These are phyloP conservation scores for Teleogryllus occipitalis DNA, from an alignment of 1,140 invertebrate species.

Conservation along the genomic window DNA sequence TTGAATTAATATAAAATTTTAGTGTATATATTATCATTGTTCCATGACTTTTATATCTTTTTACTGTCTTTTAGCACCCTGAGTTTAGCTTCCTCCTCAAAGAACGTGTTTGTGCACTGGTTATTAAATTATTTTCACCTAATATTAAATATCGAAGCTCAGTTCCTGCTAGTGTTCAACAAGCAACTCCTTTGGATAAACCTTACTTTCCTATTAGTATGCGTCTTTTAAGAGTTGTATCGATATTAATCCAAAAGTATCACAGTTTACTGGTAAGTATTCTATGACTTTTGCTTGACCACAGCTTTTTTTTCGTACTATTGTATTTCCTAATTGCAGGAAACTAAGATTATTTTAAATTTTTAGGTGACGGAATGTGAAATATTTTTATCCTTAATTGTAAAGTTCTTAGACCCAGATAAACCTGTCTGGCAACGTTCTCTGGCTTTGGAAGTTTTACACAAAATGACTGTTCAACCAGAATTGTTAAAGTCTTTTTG, in stretches of 20 bases:
- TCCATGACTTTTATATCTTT: constrained; percentile 21
- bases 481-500: constrained; percentile 85
- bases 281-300: neutral
- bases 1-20: constrained; percentile 13
- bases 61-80: constrained; percentile 60
- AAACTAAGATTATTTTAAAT: neutral
- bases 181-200: constrained; percentile 67
- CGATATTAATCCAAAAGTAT: constrained; percentile 88
- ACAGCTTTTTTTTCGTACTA: neutral
- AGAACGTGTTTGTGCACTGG: constrained; percentile 92
- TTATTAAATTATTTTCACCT: constrained; percentile 96
- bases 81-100: constrained; percentile 94
- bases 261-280: constrained; percentile 75
- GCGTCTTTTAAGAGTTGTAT: constrained; percentile 84
- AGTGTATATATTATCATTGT: neutral
- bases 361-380: constrained; percentile 91
- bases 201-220: constrained; percentile 97
- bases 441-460: constrained; percentile 88
- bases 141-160: constrained; percentile 82
- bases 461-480: constrained; percentile 86
- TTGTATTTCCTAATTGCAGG: constrained; percentile 14
- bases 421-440: constrained; percentile 94
- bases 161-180: constrained; percentile 39
- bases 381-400: constrained; percentile 92
- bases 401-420: constrained; percentile 95